phyloP scores from a whole-genome alignment of 2,888 invertebrate species.

The Tetheella fluctuosa region DNA sequence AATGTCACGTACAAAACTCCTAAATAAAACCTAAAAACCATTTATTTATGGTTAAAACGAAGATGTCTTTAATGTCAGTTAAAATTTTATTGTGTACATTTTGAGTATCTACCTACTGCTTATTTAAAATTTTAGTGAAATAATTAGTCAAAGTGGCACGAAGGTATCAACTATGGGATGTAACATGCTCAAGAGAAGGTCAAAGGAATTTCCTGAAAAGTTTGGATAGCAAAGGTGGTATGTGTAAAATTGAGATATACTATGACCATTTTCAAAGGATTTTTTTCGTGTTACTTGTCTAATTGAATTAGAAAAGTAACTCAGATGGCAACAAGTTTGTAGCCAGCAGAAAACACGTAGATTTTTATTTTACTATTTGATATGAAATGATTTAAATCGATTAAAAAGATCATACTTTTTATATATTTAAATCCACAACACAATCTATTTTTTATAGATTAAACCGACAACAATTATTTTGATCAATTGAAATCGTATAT shows the following conservation, averaged over 20 bases:
- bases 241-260: conserved; percentile 25
- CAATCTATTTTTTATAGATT: no score
- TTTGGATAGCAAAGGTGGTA: conserved; percentile 72
- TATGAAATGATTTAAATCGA: no score
- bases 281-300: no score
- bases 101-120: conserved; percentile 13
- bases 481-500: no score
- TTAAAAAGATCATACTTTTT: no score
- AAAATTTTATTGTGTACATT: conserved; percentile 36
- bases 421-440: no score
- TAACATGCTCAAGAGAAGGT: conserved; percentile 71
- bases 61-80: conserved; percentile 24
- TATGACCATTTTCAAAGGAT: background rate
- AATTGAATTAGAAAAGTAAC: no score
- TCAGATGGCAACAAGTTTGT: no score
- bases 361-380: no score
- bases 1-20: no score
- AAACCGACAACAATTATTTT: no score
- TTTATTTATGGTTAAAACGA: background rate
- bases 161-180: conserved; percentile 75
- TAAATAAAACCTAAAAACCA: background rate
- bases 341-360: no score
- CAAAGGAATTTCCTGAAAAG: conserved; percentile 69
- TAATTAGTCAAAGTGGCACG: conserved; percentile 71
- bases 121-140: conserved; percentile 38